phyloP scores from a whole-genome alignment of 2,797 vertebrate species.

The Cottoperca gobio region DNA sequence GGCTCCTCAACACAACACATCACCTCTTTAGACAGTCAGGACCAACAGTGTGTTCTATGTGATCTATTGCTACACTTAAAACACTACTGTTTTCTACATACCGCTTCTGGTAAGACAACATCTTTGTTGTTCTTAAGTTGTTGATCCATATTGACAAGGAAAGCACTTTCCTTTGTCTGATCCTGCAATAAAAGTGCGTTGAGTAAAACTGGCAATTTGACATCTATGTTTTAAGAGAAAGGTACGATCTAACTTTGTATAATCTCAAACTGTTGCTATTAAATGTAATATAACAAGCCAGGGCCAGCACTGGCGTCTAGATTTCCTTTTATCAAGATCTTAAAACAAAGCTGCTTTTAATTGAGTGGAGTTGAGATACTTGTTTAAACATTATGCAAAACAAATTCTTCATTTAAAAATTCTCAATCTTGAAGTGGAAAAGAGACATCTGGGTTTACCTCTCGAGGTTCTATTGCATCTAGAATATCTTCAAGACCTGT shows the following conservation, averaged over 20 bases:
- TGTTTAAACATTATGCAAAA: background rate
- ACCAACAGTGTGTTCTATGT: background rate
- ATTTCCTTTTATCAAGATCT: too few relatives aligned
- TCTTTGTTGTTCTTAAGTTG: constrained; percentile 42
- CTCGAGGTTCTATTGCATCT: background rate
- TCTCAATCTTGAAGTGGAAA: too few relatives aligned
- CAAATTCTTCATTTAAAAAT: background rate
- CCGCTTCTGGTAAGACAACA: constrained; percentile 30
- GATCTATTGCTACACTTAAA: background rate
- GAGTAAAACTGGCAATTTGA: background rate
- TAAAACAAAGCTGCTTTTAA: too few relatives aligned
- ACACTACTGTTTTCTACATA: constrained; percentile 8
- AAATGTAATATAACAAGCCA: too few relatives aligned
- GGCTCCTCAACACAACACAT: background rate
- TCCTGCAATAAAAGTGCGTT: constrained; percentile 49
- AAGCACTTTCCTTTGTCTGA: constrained; percentile 46
- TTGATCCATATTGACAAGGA: constrained; percentile 39
- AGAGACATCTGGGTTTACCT: constrained; percentile 7
- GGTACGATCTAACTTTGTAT: too few relatives aligned
- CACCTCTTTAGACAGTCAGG: background rate
- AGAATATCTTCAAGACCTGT: background rate
- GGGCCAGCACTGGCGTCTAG: too few relatives aligned
- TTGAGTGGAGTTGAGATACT: too few relatives aligned
- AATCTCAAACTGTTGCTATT: too few relatives aligned
- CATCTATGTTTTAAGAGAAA: background rate